Evolutionary conservation across 2,888 invertebrate genomes (phyloP), one percentile per base, ranked within the genome.

Genomic region (Pammene fasciana): DNA sequence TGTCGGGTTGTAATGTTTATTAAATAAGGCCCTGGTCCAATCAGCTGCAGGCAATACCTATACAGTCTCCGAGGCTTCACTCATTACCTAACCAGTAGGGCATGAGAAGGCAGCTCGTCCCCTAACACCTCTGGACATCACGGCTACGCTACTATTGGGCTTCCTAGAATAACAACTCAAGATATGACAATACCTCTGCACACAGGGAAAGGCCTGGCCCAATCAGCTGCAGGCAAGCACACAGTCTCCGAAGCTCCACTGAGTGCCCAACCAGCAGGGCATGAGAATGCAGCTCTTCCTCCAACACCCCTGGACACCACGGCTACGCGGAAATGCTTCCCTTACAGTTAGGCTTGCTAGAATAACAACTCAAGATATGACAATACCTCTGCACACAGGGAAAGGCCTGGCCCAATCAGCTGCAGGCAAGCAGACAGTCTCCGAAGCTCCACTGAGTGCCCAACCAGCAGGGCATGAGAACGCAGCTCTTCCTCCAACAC

Each of bases 391-490:
- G 79, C 97, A 97, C 11, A 94, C 93, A 11, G 97, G 97, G 78
- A 95, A 95, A 0, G 96, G 96, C 54, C 93, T 92, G 0, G 96
- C 95, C 97, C 97, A 97, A 82, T 96, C 96, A 0, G 96, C 97
- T 60, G 94, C 95, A 0, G 95, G 94, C 78, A 96, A 92, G 79
- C 97, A 97, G 62, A 96, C 94, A 0, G 96, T 95, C 87, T 96
- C 96, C 0, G 94, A 87, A 0, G 96, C 94, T 0, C 97, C 97
- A 38, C 95, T 93, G 62, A 97, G 93, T 50, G 96, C 96, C 91
- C 94, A 97, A 16, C 97, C 97, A 13, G 95, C 93, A 0, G 95
- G 93, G 81, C 97, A 97, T 57, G 95, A 95, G 93, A 97, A 97
- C 52, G 96, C 95, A 0, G 96, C 96, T 34, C 95, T 93, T 0